phyloP scores from a whole-genome alignment of 64 coral and sea anemone genomes.

The Pocillopora damicornis region DNA sequence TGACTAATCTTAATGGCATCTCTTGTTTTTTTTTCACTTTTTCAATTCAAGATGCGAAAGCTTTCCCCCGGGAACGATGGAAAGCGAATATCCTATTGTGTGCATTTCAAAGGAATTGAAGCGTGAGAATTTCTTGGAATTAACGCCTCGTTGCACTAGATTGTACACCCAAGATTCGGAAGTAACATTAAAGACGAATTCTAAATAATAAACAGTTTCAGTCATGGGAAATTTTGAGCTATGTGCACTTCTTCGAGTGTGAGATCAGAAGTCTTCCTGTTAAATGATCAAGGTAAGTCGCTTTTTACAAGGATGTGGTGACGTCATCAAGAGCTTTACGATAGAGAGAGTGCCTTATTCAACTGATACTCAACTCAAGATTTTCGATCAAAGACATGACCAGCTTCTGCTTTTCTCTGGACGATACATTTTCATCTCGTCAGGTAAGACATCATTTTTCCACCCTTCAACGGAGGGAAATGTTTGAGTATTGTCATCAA shows the following conservation, averaged over 20 bases:
- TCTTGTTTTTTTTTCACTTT: background rate
- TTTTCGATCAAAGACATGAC: background rate
- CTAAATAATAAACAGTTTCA: no score
- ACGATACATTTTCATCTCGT: background rate
- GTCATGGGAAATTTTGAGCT: background rate
- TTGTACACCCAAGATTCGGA: background rate
- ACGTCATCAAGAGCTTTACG: background rate
- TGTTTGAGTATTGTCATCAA: background rate
- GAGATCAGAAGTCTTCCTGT: no score
- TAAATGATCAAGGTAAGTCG: no score
- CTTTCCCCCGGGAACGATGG: background rate
- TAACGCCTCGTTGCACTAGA: constrained; percentile 16
- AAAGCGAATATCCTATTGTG: background rate
- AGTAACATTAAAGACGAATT: background rate
- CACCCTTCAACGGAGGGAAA: background rate
- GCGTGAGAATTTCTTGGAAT: constrained; percentile 31
- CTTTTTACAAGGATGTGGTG: background rate
- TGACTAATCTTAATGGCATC: background rate
- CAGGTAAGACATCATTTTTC: background rate
- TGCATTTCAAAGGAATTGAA: background rate
- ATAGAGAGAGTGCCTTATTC: no score
- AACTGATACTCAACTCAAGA: background rate
- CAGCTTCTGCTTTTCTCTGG: background rate
- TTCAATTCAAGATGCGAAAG: background rate
- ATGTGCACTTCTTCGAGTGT: background rate